Evolutionary conservation across 2,888 invertebrate genomes (phyloP).

Genomic region (Acholoe squamosa): DNA sequence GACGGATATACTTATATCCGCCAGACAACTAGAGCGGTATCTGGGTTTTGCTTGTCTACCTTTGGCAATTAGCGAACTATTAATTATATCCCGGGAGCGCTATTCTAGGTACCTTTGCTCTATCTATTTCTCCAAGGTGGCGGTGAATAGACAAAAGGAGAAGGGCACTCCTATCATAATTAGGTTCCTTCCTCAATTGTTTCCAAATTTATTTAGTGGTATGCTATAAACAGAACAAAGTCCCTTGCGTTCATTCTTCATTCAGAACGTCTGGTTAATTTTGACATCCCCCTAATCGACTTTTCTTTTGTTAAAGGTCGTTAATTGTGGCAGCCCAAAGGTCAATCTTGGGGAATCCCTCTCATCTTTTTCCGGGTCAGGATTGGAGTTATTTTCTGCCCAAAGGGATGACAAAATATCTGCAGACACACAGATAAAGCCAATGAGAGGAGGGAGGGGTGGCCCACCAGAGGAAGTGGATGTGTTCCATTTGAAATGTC

Average conservation of each 20-base stretch:
- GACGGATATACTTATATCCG: slow-evolving; percentile 21
- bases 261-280: slow-evolving; percentile 35
- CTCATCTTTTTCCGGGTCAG: slow-evolving; percentile 23
- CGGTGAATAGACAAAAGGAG: neutral
- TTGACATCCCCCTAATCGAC: neutral
- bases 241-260: slow-evolving; percentile 3
- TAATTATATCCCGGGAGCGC: slow-evolving; percentile 19
- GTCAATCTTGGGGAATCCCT: slow-evolving; percentile 40
- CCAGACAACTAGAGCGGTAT: neutral
- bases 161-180: slow-evolving; percentile 5
- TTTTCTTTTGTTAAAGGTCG: slow-evolving; percentile 25
- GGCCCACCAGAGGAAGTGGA: slow-evolving; percentile 44
- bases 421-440: neutral
- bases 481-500: slow-evolving; percentile 61
- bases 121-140: neutral
- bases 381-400: neutral
- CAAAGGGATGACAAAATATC: slow-evolving; percentile 4
- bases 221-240: neutral
- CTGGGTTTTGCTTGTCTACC: neutral
- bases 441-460: neutral
- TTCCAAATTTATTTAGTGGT: neutral
- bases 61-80: neutral
- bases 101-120: neutral
- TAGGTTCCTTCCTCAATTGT: neutral
- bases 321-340: slow-evolving; percentile 27